A percentile compares a stretch with the other conserved stretches of the same genome.
Conservation (phyloP, 1,140 invertebrate species). For the Tetranychus cinnabarinus region DNA sequence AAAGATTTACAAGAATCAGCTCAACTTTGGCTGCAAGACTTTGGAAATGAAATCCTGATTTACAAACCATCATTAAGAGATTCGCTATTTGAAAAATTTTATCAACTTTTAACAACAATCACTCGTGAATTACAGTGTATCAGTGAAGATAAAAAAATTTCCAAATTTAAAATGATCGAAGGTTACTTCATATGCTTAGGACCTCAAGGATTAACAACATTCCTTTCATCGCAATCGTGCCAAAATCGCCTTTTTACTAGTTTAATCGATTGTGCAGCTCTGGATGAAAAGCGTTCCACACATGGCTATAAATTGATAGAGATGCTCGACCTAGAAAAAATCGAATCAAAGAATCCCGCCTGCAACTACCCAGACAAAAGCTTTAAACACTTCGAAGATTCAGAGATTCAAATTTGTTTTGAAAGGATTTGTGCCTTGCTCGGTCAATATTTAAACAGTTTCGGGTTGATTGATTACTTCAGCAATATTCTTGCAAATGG, state of each 20-base stretch:
- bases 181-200: neutral
- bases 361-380: neutral
- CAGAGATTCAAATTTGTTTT: neutral
- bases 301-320: neutral
- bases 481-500: neutral
- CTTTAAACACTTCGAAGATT: neutral
- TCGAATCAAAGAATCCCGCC: neutral
- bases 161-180: constrained; percentile 32
- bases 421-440: neutral
- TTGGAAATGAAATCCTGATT: neutral
- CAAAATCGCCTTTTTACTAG: neutral
- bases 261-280: neutral
- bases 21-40: neutral
- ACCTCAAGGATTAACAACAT: neutral
- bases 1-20: neutral
- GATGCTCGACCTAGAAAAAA: neutral
- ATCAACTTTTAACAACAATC: neutral
- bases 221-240: neutral
- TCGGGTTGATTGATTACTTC: neutral
- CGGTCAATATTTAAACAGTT: neutral
- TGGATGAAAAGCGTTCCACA: neutral
- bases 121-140: constrained; percentile 18
- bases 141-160: constrained; percentile 67
- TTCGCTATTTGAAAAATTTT: neutral
- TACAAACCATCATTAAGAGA: neutral